phyloP scores from a whole-genome alignment of 2,113 vertebrate species.

The Sinocyclocheilus anshuiensis region DNA sequence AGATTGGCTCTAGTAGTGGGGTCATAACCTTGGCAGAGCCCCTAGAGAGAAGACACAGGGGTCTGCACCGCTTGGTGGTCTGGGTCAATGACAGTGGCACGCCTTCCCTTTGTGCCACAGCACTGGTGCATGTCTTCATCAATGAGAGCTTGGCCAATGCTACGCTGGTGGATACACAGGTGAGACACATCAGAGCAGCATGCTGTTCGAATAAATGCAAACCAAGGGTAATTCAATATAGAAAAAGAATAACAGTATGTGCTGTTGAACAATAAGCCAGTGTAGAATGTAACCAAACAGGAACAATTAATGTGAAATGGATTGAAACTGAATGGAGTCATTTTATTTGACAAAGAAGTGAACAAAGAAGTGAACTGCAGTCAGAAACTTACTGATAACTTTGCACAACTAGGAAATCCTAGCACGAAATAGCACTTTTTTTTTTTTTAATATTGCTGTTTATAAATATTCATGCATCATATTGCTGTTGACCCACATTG shows the following conservation, averaged over 20 bases:
- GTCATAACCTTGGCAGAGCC: conserved; percentile 93
- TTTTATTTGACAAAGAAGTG: neutral
- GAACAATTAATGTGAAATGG: neutral
- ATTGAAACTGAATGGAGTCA: neutral
- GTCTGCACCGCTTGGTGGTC: conserved; percentile 91
- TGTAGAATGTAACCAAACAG: neutral
- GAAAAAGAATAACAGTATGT: neutral
- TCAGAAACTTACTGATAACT: neutral
- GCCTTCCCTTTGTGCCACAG: conserved; percentile 88
- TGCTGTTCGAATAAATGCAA: neutral
- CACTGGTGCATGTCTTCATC: conserved; percentile 92
- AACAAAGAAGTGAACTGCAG: conserved; percentile 17
- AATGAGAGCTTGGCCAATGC: conserved; percentile 92
- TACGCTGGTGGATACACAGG: conserved; percentile 88
- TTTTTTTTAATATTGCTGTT: neutral
- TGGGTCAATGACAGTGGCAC: conserved; percentile 92
- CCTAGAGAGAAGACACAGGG: conserved; percentile 88
- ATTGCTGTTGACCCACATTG: conserved; percentile 36
- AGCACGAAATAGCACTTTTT: neutral
- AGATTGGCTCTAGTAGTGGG: conserved; percentile 87
- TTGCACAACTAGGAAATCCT: conserved; percentile 18
- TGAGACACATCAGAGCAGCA: conserved; percentile 57
- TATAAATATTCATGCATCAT: conserved; percentile 48
- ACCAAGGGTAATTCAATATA: neutral
- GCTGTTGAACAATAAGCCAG: neutral